Conservation (phyloP, 1,140 invertebrate species). For the Chironomus tepperi region DNA sequence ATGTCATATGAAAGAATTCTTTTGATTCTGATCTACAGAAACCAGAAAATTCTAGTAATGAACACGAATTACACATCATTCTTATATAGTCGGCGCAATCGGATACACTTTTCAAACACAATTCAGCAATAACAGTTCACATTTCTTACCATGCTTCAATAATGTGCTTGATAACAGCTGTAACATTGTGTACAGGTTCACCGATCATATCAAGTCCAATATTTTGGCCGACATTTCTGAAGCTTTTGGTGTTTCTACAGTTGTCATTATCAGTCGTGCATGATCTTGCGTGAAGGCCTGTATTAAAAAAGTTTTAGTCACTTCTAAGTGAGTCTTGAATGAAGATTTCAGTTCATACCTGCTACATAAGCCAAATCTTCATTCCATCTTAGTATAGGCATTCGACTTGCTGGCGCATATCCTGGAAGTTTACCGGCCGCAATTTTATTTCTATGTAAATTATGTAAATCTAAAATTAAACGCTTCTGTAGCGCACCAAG, state of each 20-base stretch:
- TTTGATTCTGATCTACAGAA: too few relatives aligned
- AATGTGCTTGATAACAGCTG: background rate
- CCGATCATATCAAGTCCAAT: background rate
- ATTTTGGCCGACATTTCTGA: background rate
- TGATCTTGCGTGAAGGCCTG: background rate
- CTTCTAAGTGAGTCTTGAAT: too few relatives aligned
- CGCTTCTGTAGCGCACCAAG: conserved; percentile 28
- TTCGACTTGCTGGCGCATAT: conserved; percentile 31
- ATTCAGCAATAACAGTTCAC: too few relatives aligned
- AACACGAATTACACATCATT: too few relatives aligned
- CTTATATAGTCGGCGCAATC: too few relatives aligned
- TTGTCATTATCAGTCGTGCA: background rate
- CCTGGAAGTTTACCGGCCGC: conserved; percentile 32
- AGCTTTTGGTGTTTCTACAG: background rate
- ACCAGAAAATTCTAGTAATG: too few relatives aligned
- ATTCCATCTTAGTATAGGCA: conserved; percentile 36
- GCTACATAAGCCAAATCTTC: conserved; percentile 35
- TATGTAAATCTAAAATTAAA: conserved; percentile 36
- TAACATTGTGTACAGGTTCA: background rate
- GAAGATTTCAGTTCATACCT: too few relatives aligned
- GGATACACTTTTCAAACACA: too few relatives aligned
- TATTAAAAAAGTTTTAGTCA: too few relatives aligned
- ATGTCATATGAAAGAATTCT: too few relatives aligned
- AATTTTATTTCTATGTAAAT: conserved; percentile 34
- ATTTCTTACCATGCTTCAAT: background rate